Conservation (phyloP, 2,797 vertebrate genomes). For the Myotis myotis region DNA sequence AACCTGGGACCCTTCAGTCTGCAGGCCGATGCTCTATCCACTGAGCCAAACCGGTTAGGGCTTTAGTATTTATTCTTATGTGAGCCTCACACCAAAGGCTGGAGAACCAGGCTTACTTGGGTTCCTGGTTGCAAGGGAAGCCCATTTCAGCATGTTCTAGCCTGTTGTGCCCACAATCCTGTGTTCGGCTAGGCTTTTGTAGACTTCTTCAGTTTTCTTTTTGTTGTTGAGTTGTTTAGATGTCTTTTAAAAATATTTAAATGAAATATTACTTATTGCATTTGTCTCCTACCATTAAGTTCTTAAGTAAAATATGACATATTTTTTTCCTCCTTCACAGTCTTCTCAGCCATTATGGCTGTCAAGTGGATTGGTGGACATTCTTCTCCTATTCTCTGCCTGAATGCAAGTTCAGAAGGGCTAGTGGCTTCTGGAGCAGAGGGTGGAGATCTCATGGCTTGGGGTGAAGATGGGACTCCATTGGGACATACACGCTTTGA, state of each 20-base stretch:
- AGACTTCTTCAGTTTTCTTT: constrained; percentile 39
- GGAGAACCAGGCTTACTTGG: background rate
- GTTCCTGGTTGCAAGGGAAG: background rate
- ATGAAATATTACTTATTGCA: background rate
- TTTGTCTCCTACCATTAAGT: background rate
- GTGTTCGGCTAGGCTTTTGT: background rate
- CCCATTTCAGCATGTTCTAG: background rate
- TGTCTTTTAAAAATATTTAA: constrained; percentile 48
- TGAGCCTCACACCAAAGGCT: background rate
- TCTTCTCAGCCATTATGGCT: constrained; percentile 85
- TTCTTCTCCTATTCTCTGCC: constrained; percentile 88
- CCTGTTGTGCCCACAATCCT: background rate
- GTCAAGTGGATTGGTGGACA: constrained; percentile 90
- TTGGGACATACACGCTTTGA: constrained; percentile 83
- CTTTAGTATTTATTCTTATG: constrained; percentile 39
- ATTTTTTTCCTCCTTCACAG: constrained; percentile 24
- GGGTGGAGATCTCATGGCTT: constrained; percentile 89
- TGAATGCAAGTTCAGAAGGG: constrained; percentile 85
- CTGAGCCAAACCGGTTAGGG: no score
- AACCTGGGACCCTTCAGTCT: no score
- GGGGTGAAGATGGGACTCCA: constrained; percentile 87
- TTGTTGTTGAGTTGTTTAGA: background rate
- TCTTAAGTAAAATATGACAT: constrained; percentile 34
- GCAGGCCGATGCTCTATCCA: no score
- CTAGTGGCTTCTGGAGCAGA: constrained; percentile 93